phyloP scores from a whole-genome alignment of 2,113 vertebrate genomes.

The Macrotus californicus region DNA sequence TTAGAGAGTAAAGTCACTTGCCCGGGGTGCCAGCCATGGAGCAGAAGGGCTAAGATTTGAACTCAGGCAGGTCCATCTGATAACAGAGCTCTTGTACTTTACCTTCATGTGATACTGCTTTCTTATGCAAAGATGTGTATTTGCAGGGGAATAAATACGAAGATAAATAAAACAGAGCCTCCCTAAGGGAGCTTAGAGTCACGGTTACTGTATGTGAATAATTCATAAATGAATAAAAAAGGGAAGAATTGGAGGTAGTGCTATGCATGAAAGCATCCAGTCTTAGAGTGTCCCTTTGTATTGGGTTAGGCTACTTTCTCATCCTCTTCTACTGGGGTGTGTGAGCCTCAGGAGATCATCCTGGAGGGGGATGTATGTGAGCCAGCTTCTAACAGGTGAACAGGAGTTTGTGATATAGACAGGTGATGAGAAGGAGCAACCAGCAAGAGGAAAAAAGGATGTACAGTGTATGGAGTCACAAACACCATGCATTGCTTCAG shows the following conservation, averaged over 20 bases:
- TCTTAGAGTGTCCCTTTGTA: background rate
- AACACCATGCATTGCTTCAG: background rate
- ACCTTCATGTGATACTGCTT: background rate
- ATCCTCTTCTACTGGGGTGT: background rate
- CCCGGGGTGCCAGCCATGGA: background rate
- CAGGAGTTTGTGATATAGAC: background rate
- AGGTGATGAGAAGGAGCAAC: background rate
- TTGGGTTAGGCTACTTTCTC: background rate
- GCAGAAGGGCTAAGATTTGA: background rate
- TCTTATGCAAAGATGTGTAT: background rate
- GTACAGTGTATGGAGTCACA: background rate
- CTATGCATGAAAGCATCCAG: background rate
- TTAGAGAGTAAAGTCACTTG: background rate
- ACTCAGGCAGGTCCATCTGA: background rate
- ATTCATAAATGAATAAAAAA: background rate
- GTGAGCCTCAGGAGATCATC: background rate
- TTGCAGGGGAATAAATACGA: background rate
- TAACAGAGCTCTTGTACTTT: background rate
- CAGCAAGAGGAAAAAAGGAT: background rate
- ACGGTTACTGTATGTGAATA: background rate
- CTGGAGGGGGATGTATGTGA: background rate
- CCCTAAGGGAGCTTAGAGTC: background rate
- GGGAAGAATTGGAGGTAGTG: background rate
- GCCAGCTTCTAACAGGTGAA: background rate
- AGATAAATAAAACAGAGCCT: background rate